Evolutionary conservation across 92 coral and sea anemone genomes (phyloP).

Genomic region (Parazoanthus darwini): DNA sequence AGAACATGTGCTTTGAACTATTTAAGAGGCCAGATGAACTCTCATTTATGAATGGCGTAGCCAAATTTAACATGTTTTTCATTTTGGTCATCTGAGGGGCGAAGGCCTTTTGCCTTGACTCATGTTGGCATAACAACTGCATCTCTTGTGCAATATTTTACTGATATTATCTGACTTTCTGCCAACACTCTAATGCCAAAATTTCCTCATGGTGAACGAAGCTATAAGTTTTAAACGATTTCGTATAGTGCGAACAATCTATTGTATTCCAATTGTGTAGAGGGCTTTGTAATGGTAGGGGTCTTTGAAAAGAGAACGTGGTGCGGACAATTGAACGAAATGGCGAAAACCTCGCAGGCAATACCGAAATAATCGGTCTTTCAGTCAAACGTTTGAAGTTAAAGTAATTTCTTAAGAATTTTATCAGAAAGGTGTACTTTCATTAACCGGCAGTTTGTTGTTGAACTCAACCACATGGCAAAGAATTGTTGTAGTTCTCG

Average conservation of each 20-base stretch:
- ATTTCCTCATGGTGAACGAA: conserved; percentile 14
- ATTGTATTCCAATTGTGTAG: conserved; percentile 37
- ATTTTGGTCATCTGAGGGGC: not conserved
- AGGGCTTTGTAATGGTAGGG: conserved; percentile 21
- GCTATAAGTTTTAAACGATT: conserved; percentile 31
- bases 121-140: conserved; percentile 46
- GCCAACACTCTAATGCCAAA: conserved; percentile 16
- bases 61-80: conserved; percentile 26
- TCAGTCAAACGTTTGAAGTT: not conserved
- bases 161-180: conserved; percentile 26
- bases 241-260: conserved; percentile 37
- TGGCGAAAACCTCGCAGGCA: conserved; percentile 7
- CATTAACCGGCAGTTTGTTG: conserved; percentile 21
- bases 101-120: conserved; percentile 8
- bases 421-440: conserved; percentile 9
- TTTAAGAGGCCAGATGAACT: conserved; percentile 34
- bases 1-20: conserved; percentile 43
- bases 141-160: conserved; percentile 30
- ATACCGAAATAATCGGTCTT: not conserved
- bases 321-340: conserved; percentile 5
- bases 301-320: conserved; percentile 25
- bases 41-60: conserved; percentile 32
- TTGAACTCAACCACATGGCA: conserved; percentile 19
- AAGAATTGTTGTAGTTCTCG: not conserved
- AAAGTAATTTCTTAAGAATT: not conserved